Conservation (phyloP, 1,140 invertebrate species). For the Batillaria attramentaria region DNA sequence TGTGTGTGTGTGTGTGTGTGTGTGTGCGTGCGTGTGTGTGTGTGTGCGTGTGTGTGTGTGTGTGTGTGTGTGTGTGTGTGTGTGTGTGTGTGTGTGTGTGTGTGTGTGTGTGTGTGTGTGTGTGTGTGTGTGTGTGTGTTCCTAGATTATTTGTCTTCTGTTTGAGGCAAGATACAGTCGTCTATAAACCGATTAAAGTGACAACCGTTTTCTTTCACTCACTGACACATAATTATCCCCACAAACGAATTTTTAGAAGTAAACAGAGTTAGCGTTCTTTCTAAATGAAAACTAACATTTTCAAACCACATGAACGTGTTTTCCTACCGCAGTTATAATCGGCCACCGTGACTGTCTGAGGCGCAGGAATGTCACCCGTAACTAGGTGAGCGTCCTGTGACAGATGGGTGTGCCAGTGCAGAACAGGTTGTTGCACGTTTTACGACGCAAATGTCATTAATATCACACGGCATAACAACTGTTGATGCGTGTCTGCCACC, state of each 20-base stretch:
- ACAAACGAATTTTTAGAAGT: not conserved
- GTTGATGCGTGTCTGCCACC: not conserved
- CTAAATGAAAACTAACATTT: not conserved
- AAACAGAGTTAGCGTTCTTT: not conserved
- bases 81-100: conserved; percentile 8
- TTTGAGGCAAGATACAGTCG: not conserved
- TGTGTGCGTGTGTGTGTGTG: conserved; percentile 9
- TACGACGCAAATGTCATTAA: too few species aligned
- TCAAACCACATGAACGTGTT: too few species aligned
- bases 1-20: conserved; percentile 2
- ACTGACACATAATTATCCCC: not conserved
- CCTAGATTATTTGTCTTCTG: not conserved
- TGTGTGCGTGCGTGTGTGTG: not conserved
- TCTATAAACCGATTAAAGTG: not conserved
- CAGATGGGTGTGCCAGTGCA: not conserved
- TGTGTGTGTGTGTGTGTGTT: not conserved
- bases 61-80: conserved; percentile 8
- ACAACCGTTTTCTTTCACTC: too few species aligned
- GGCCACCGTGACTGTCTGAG: too few species aligned
- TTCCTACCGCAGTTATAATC: too few species aligned
- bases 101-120: conserved; percentile 18
- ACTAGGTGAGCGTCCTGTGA: not conserved
- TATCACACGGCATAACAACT: not conserved
- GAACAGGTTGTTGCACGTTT: too few species aligned
- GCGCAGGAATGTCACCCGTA: too few species aligned